Evolutionary conservation across 2,888 invertebrate species (phyloP).

Genomic region (Pseudococcus jackbeardsleyi): DNA sequence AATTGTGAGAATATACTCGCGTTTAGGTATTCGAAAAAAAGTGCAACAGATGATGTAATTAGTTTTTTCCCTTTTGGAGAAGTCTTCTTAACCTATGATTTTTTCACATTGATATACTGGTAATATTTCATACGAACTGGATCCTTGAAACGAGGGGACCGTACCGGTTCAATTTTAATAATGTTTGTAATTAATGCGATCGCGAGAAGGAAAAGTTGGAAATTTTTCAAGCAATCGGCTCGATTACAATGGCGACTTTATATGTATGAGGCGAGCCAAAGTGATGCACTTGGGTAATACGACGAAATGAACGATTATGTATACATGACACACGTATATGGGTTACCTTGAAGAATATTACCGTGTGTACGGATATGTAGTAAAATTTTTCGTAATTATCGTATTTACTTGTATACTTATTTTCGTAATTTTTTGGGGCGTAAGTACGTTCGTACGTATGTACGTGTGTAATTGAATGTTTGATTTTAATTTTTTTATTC

Average conservation of each 20-base stretch:
- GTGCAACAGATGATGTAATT: slow-evolving; percentile 15
- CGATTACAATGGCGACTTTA: not conserved
- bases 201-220: slow-evolving; percentile 4
- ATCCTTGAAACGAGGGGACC: slow-evolving; percentile 30
- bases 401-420: not conserved
- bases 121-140: not conserved
- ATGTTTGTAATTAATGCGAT: slow-evolving; percentile 17
- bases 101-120: not conserved
- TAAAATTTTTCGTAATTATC: slow-evolving; percentile 24
- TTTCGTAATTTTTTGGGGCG: not conserved
- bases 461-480: not conserved
- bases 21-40: not conserved
- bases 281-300: slow-evolving; percentile 40
- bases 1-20: not conserved
- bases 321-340: not conserved
- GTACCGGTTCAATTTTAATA: slow-evolving; percentile 13
- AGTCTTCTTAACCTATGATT: not conserved
- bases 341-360: slow-evolving; percentile 28
- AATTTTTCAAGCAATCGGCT: not conserved
- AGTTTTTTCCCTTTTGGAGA: not conserved
- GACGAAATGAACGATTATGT: too few species aligned
- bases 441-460: not conserved
- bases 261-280: not conserved
- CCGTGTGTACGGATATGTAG: slow-evolving; percentile 31
- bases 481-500: slow-evolving; percentile 8